Evolutionary conservation across 2,888 invertebrate genomes (phyloP).

Genomic region (Strigamia maritima): DNA sequence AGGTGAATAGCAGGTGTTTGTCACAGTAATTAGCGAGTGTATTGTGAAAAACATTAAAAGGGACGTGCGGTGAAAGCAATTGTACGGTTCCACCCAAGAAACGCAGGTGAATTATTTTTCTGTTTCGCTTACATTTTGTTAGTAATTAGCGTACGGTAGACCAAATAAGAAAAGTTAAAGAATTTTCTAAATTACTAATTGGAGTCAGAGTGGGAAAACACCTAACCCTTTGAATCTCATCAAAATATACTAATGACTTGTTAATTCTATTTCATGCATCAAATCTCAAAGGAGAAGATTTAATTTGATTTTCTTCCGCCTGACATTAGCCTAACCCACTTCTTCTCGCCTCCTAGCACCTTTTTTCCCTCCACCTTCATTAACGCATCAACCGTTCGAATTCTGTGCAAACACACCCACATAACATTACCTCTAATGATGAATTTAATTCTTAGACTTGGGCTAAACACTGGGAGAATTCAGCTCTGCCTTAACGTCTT

Average conservation of each 20-base stretch:
- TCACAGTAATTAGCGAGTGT: too few relatives aligned
- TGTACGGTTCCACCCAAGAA: too few relatives aligned
- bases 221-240: slow-evolving; percentile 17
- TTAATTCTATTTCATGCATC: slow-evolving; percentile 24
- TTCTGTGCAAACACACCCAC: background rate
- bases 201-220: background rate
- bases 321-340: background rate
- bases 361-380: background rate
- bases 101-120: background rate
- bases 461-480: background rate
- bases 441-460: background rate
- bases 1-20: too few relatives aligned
- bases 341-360: background rate
- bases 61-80: too few relatives aligned
- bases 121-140: background rate
- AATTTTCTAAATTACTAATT: background rate
- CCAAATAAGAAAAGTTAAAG: background rate
- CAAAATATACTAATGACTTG: slow-evolving; percentile 21
- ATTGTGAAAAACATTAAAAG: too few relatives aligned
- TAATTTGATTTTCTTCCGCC: slow-evolving; percentile 4
- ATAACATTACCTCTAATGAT: background rate
- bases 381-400: background rate
- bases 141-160: background rate
- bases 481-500: background rate
- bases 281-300: slow-evolving; percentile 25